Conservation (phyloP, 2,888 invertebrate genomes). For the Nebria brevicollis region DNA sequence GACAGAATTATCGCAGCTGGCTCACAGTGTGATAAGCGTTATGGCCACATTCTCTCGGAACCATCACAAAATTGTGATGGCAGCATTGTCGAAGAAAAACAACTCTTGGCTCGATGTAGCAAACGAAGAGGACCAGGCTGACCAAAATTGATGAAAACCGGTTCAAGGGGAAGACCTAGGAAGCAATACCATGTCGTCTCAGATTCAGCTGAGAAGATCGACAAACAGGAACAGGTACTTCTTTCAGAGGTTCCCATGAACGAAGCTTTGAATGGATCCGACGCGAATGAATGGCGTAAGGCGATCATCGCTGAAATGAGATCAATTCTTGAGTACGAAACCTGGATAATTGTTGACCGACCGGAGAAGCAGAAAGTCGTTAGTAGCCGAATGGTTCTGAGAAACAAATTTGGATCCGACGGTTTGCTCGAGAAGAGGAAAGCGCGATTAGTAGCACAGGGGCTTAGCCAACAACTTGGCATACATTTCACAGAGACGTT, state of each 20-base stretch:
- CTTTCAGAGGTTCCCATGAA: conserved; percentile 18
- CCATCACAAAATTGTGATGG: no score
- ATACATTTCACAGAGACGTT: conserved; percentile 6
- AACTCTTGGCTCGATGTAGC: no score
- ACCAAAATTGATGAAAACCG: no score
- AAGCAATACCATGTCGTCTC: no score
- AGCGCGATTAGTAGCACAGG: conserved; percentile 12
- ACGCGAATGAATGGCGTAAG: conserved; percentile 12
- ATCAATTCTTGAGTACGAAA: conserved; percentile 26
- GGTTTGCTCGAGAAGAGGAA: not conserved
- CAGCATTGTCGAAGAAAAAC: no score
- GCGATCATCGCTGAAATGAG: conserved; percentile 5
- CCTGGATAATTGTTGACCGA: conserved; percentile 14
- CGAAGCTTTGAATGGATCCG: not conserved
- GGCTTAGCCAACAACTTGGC: not conserved
- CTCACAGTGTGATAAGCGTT: no score
- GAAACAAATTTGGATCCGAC: not conserved
- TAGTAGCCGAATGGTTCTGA: not conserved
- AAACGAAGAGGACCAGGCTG: no score
- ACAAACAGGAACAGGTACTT: not conserved
- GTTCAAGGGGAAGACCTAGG: no score
- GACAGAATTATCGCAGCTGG: no score
- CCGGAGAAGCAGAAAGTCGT: not conserved
- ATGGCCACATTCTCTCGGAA: no score
- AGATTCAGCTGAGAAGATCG: not conserved